Base-by-base conservation (phyloP, 2,797 vertebrate genomes). In the Siniperca obscura region DNA sequence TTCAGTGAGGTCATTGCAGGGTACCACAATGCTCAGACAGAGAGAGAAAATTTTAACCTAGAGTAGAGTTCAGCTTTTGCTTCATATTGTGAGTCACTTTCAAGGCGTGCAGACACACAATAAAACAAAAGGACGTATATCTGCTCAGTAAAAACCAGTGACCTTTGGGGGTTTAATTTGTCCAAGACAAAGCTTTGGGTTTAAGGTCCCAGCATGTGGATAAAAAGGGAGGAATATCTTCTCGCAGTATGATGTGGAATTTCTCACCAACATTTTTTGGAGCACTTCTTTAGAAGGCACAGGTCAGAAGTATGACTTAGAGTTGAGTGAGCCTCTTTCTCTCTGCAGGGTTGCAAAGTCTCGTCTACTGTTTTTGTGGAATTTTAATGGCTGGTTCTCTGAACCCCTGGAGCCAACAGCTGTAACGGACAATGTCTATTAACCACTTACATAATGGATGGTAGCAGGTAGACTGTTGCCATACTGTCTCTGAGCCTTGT, bases 191-290 rank as follows among this genome's bases (percentile, higher is more conserved):
- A 19, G 40, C 60, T 60, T 4, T 70, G 76, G 42, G 82, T 86
- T 88, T 78, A 79, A 74, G 19, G n/a, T 59, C 75, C 21, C 61
- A 62, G 40, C 57, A 74, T 69, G 53, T 78, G 77, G 84, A 85
- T 52, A 71, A 85, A 84, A 80, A 82, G 57, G 57, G 56, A 87
- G 46, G 74, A 84, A 78, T 42, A 83, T 86, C 70, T 89, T 77
- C 74, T 93, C 65, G 34, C 92, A 89, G 86, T 56, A 62, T 73
- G 78, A 93, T 83, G 91, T 91, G 91, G 87, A 95, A 95, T 95
- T 93, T 95, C 93, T 94, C 94, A 84, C 82, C 12, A 67, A 60
- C 34, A 9, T 86, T 77, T 85, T 69, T 59, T 57, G 17, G 46
- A 80, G 57, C 44, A 38, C 70, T 81, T 59, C 64, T 78, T 66